Evolutionary conservation across 2,888 invertebrate species (phyloP).

Genomic region (Pseudococcus viburni): DNA sequence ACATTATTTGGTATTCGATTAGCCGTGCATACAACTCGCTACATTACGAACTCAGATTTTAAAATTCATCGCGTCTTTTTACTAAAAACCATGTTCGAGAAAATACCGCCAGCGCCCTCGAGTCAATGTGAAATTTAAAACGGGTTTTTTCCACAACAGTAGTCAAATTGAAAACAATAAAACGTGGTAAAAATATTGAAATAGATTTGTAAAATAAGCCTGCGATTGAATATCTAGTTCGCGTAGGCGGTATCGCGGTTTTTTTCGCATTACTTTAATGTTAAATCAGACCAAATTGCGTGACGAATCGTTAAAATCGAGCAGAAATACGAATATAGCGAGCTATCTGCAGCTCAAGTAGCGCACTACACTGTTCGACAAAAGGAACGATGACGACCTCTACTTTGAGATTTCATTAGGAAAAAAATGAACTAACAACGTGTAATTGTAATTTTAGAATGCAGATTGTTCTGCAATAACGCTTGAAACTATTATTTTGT

Average conservation of each 20-base stretch:
- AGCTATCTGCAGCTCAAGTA: not conserved
- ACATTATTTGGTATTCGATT: slow-evolving; percentile 39
- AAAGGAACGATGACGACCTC: not conserved
- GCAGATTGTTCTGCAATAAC: no score
- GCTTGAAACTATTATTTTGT: not conserved
- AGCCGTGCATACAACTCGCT: not conserved
- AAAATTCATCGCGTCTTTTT: slow-evolving; percentile 2
- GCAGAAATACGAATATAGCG: not conserved
- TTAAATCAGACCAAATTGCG: not conserved
- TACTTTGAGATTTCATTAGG: not conserved
- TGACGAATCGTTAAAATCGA: not conserved
- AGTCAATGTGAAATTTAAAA: slow-evolving; percentile 31
- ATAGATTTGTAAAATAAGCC: slow-evolving; percentile 55
- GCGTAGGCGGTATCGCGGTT: not conserved
- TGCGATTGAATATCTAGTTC: not conserved
- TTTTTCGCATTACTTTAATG: not conserved
- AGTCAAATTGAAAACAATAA: slow-evolving; percentile 54
- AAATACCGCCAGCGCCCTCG: not conserved
- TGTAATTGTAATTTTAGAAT: no score
- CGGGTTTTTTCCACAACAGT: slow-evolving; percentile 22
- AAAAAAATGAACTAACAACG: not conserved
- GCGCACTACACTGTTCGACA: not conserved
- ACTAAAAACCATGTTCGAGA: not conserved
- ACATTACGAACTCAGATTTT: not conserved
- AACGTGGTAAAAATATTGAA: slow-evolving; percentile 54